Conservation (phyloP, 2,888 invertebrate species). For the Orchesellides sinensis region DNA sequence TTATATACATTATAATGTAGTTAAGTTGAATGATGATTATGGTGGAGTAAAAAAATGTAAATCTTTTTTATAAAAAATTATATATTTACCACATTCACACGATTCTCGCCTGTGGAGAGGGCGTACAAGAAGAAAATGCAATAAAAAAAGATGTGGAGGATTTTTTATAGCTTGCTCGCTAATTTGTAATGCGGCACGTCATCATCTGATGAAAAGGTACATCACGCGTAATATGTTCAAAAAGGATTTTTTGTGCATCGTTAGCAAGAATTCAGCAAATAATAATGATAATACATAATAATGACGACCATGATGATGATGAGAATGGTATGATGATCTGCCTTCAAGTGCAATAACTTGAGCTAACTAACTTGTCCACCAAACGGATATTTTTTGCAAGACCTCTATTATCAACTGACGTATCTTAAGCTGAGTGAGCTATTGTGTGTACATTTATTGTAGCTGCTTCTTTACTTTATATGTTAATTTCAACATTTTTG, state of each 20-base stretch:
- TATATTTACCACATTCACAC: constrained; percentile 50
- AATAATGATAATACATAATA: constrained; percentile 42
- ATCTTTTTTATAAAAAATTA: constrained; percentile 25
- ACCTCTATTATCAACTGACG: background rate
- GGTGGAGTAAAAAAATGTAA: constrained; percentile 15
- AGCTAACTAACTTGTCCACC: constrained; percentile 54
- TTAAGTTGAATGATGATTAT: constrained; percentile 24
- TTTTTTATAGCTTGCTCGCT: constrained; percentile 48
- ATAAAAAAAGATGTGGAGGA: background rate
- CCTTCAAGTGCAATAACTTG: constrained; percentile 43
- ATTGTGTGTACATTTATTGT: constrained; percentile 7
- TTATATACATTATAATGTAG: constrained; percentile 9
- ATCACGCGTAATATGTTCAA: constrained; percentile 51
- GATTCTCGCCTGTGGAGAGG: constrained; percentile 64
- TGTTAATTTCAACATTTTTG: background rate
- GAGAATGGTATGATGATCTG: constrained; percentile 18
- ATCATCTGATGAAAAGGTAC: constrained; percentile 62
- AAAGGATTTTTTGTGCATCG: constrained; percentile 43
- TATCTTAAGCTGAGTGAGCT: constrained; percentile 18
- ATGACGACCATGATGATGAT: constrained; percentile 12
- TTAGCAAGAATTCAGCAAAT: constrained; percentile 56
- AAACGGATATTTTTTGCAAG: constrained; percentile 31
- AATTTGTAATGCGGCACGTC: constrained; percentile 64
- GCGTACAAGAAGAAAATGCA: constrained; percentile 40
- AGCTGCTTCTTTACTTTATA: background rate